phyloP scores from a whole-genome alignment of 30 jellyfish, hydroid and myxozoan genomes.

The Haliclystus octoradiatus region DNA sequence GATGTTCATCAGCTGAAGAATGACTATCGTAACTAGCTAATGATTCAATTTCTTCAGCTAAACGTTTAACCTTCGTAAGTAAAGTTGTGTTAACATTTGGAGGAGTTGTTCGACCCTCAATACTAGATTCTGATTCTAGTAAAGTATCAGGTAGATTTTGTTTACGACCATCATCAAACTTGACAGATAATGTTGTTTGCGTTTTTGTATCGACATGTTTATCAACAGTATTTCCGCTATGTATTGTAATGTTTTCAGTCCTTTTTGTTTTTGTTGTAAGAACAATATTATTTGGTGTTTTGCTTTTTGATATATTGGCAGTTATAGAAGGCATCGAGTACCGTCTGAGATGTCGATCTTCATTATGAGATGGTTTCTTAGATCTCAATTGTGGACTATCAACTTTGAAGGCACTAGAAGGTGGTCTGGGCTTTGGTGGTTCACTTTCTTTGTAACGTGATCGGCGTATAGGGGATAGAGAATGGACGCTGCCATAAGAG shows the following conservation, averaged over 20 bases:
- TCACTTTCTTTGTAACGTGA: background rate
- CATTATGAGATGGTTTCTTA: background rate
- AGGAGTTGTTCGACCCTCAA: conserved; percentile 25
- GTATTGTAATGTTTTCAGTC: conserved; percentile 70
- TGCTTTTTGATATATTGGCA: background rate
- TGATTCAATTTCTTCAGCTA: conserved; percentile 84
- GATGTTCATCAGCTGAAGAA: background rate
- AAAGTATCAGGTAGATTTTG: conserved; percentile 6
- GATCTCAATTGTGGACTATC: background rate
- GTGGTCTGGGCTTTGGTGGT: background rate
- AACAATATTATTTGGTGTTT: conserved; percentile 21
- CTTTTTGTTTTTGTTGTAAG: conserved; percentile 61
- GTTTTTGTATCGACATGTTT: conserved; percentile 57
- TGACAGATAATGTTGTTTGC: conserved; percentile 77
- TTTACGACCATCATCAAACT: conserved; percentile 30
- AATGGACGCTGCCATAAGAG: background rate
- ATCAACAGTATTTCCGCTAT: conserved; percentile 75
- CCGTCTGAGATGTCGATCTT: background rate
- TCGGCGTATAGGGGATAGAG: background rate
- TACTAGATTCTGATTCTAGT: background rate
- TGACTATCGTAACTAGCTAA: conserved; percentile 8
- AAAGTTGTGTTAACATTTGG: conserved; percentile 39
- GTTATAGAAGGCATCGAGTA: background rate
- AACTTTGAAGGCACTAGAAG: background rate
- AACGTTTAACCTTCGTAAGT: conserved; percentile 58